phyloP scores from a whole-genome alignment of 1,140 invertebrate genomes.

The Drosophila triauraria region DNA sequence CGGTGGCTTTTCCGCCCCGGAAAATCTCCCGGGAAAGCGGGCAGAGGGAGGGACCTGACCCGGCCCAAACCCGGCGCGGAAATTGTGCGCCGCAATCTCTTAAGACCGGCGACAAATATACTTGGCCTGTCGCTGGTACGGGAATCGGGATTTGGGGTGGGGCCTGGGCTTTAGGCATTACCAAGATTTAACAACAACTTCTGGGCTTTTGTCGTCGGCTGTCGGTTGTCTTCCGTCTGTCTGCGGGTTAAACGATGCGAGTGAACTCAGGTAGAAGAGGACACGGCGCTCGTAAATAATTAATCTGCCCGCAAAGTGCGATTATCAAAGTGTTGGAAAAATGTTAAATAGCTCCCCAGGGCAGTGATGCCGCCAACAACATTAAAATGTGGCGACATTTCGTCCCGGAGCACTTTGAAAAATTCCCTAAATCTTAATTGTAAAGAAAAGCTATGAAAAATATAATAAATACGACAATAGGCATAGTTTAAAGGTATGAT shows the following conservation, averaged over 20 bases:
- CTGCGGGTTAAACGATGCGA: conserved; percentile 74
- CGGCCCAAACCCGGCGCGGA: conserved; percentile 45
- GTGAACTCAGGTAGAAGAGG: conserved; percentile 64
- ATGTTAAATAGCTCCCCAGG: conserved; percentile 82
- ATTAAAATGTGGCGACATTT: conserved; percentile 81
- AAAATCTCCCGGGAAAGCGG: conserved; percentile 20
- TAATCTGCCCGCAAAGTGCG: conserved; percentile 82
- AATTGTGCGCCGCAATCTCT: conserved; percentile 80
- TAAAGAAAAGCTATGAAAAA: neutral
- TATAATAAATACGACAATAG: neutral
- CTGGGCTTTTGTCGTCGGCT: conserved; percentile 55
- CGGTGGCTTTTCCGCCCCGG: conserved; percentile 24
- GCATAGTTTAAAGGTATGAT: too few relatives aligned
- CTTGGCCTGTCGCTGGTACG: conserved; percentile 47
- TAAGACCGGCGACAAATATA: conserved; percentile 83
- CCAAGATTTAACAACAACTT: conserved; percentile 80
- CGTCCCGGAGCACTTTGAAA: conserved; percentile 4
- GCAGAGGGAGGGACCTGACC: conserved; percentile 13
- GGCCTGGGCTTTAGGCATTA: conserved; percentile 70
- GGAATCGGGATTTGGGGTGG: conserved; percentile 3
- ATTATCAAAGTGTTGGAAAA: conserved; percentile 84
- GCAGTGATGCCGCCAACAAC: conserved; percentile 41
- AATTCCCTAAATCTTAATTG: neutral
- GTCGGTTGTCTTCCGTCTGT: conserved; percentile 37
- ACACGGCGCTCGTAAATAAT: conserved; percentile 78